phyloP scores from a whole-genome alignment of 2,888 invertebrate species.

The Ophioninae sp. region DNA sequence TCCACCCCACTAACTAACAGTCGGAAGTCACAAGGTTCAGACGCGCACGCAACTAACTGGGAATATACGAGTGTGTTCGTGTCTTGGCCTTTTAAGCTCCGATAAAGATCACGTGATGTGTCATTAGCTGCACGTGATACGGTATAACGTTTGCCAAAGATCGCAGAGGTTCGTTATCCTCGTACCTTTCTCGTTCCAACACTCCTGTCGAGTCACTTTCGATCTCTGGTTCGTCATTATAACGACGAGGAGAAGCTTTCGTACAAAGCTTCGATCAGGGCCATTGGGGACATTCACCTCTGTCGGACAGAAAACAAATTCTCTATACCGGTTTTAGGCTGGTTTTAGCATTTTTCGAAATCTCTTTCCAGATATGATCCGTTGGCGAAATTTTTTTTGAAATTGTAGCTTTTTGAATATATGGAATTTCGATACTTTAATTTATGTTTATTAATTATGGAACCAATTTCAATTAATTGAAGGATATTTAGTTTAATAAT shows the following conservation, averaged over 20 bases:
- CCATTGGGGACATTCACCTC: not conserved
- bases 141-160: not conserved
- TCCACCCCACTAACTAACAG: slow-evolving; percentile 35
- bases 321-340: not conserved
- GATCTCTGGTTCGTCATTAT: slow-evolving; percentile 10
- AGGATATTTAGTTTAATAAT: too few species aligned
- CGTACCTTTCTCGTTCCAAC: not conserved
- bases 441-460: too few species aligned
- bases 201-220: not conserved
- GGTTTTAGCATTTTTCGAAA: not conserved
- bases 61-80: slow-evolving; percentile 61
- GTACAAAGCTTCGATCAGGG: slow-evolving; percentile 20
- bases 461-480: too few species aligned
- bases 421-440: too few species aligned
- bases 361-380: not conserved
- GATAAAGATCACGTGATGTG: slow-evolving; percentile 59
- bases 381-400: not conserved
- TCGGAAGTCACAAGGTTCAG: slow-evolving; percentile 45
- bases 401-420: too few species aligned
- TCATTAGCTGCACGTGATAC: slow-evolving; percentile 59
- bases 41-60: slow-evolving; percentile 59
- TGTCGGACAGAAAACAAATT: not conserved
- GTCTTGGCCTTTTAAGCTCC: slow-evolving; percentile 59
- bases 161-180: slow-evolving; percentile 27
- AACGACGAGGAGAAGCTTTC: slow-evolving; percentile 34